phyloP scores from a whole-genome alignment of 2,888 invertebrate genomes.

The Caenorhabditis doughertyi region DNA sequence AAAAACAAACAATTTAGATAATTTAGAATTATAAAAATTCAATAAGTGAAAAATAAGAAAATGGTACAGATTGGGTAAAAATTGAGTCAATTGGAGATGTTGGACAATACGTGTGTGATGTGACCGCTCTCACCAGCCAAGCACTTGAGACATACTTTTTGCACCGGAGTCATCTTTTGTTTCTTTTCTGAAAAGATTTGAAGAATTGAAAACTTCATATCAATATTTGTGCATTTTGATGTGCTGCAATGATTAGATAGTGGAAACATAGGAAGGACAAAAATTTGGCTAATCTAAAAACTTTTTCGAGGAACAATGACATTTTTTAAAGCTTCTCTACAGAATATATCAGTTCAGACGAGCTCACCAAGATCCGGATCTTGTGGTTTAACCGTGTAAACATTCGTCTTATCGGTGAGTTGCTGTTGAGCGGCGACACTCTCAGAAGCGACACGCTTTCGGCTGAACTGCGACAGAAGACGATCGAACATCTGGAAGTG shows the following conservation, averaged over 20 bases:
- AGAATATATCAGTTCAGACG: too few species aligned
- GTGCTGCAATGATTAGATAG: too few species aligned
- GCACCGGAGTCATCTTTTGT: slow-evolving; percentile 60
- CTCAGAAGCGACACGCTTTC: slow-evolving; percentile 66
- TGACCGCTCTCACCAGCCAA: slow-evolving; percentile 74
- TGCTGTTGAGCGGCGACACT: slow-evolving; percentile 53
- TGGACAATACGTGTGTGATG: slow-evolving; percentile 73
- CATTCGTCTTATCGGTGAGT: slow-evolving; percentile 49
- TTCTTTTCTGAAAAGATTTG: slow-evolving; percentile 65
- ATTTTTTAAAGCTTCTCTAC: not conserved
- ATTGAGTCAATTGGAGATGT: slow-evolving; percentile 52
- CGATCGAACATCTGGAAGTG: slow-evolving; percentile 65
- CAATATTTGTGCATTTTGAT: too few species aligned
- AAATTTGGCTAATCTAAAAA: too few species aligned
- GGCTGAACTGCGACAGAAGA: slow-evolving; percentile 57
- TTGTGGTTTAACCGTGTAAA: slow-evolving; percentile 49
- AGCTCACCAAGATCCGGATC: slow-evolving; percentile 48
- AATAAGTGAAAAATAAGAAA: slow-evolving; percentile 4
- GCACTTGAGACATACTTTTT: slow-evolving; percentile 73
- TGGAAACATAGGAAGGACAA: too few species aligned
- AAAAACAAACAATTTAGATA: slow-evolving; percentile 32
- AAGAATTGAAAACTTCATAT: not conserved
- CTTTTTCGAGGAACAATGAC: too few species aligned
- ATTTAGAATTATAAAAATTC: slow-evolving; percentile 10
- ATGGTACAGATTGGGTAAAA: slow-evolving; percentile 34